These are phyloP conservation scores for Ancistrus triradiatus DNA, from an alignment of 2,113 vertebrate genomes.

Conservation along the genomic window DNA sequence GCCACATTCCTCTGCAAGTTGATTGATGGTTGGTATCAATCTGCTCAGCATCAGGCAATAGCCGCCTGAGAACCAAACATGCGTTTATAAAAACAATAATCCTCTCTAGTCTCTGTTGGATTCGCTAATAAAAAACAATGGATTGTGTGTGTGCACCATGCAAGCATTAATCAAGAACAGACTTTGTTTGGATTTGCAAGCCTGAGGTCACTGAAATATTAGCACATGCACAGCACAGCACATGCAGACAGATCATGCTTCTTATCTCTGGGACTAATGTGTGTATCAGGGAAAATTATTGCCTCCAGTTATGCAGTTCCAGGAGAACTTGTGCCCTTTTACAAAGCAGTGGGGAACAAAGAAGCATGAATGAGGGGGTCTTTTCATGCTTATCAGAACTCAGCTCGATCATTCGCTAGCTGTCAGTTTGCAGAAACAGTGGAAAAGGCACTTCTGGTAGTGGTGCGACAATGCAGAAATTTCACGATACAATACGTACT, in stretches of 20 bases:
- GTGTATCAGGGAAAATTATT: background rate
- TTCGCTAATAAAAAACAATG: background rate
- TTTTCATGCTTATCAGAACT: slow-evolving; percentile 31
- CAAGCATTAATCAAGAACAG: too few relatives aligned
- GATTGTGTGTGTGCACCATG: too few relatives aligned
- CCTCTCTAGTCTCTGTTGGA: background rate
- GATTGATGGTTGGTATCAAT: slow-evolving; percentile 7
- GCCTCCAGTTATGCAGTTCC: slow-evolving; percentile 17
- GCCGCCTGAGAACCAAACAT: background rate
- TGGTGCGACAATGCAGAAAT: background rate
- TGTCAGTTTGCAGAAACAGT: slow-evolving; percentile 13
- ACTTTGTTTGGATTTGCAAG: background rate
- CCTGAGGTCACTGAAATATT: slow-evolving; percentile 4
- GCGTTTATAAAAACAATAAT: background rate
- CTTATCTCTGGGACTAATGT: slow-evolving; percentile 19
- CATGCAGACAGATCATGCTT: background rate
- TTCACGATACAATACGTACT: too few relatives aligned
- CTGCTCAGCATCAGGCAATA: background rate
- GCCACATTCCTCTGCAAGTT: too few relatives aligned
- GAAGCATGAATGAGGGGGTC: slow-evolving; percentile 9
- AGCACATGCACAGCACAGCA: background rate
- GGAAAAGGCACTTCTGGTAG: background rate
- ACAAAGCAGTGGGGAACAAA: slow-evolving; percentile 19
- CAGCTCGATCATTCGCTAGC: slow-evolving; percentile 17
- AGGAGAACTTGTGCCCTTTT: slow-evolving; percentile 25